Evolutionary conservation across 2,888 invertebrate genomes (phyloP).

Genomic region (Sphinx pinastri): DNA sequence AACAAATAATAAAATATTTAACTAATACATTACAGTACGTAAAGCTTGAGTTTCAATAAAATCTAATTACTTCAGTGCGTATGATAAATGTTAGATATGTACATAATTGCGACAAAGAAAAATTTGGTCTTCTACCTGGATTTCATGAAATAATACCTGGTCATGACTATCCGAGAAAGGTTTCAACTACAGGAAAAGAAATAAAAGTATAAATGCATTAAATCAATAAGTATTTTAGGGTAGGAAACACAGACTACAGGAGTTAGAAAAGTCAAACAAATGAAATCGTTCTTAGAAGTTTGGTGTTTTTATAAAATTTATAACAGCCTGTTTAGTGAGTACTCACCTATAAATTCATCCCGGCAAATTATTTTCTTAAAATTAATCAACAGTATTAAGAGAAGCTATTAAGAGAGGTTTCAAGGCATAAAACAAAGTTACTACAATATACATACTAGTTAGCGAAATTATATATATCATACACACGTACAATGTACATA

Average conservation of each 20-base stretch:
- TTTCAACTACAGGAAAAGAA: conserved; percentile 82
- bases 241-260: conserved; percentile 10
- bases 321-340: conserved; percentile 7
- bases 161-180: conserved; percentile 83
- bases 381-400: conserved; percentile 5
- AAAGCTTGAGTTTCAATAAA: conserved; percentile 35
- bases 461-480: no score
- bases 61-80: conserved; percentile 36
- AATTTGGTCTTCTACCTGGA: conserved; percentile 69
- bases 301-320: conserved; percentile 10
- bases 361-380: conserved; percentile 16
- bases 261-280: conserved; percentile 11
- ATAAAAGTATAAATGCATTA: conserved; percentile 58
- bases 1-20: conserved; percentile 24
- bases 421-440: conserved; percentile 2
- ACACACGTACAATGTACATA: not conserved
- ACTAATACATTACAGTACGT: conserved; percentile 33
- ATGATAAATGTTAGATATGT: conserved; percentile 11
- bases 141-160: conserved; percentile 73
- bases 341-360: conserved; percentile 25
- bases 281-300: not conserved
- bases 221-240: conserved; percentile 19
- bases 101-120: conserved; percentile 45
- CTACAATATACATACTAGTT: not conserved
- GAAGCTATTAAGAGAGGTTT: conserved; percentile 4